Evolutionary conservation across 2,888 invertebrate genomes (phyloP), one percentile per base, ranked within the genome.

Genomic region (Salticus scenicus): DNA sequence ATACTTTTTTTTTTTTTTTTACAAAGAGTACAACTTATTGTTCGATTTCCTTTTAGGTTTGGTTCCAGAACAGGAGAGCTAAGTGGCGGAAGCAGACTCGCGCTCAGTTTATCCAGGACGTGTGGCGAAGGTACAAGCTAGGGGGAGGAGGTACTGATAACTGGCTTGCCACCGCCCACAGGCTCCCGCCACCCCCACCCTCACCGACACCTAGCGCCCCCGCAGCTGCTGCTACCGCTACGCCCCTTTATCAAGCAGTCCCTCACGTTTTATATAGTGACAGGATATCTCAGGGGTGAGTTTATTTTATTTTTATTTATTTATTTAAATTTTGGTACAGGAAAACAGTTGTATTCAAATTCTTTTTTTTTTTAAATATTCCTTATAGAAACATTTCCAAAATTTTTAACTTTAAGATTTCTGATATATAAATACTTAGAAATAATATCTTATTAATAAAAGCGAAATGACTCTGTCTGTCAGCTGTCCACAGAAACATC

Each of bases 61-160:
- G 97, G 97, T 97, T 97, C 91, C 97, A 97, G 93, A 97, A 97
- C 90, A 94, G 97, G 63, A 93, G 97, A 83, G 97, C 97, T 63
- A 97, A 97, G 92, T 97, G 97, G 97, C 93, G 97, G 87, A 97
- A 97, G 92, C 82, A 82, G 42, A 87, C 82, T 24, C 81, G 82
- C 20, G 80, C 80, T 17, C 87, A 87, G 24, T 78, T 87, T 17
- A 64, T 87, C 12, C 87, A 82, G 47, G 87, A 87, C 71, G 87
- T 80, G 41, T 87, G 87, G 82, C 87, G 87, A 30, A 69, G 78
- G 12, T 84, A 79, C 78, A 84, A 84, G 64, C 63, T 84, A 37
- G 74, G 84, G 0, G 74, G 70, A 0, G 71, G 33, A 37, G 71
- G 72, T 8, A 30, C 67, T 17, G 74, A 74, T 12, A 67, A 69